Evolutionary conservation across 2,888 invertebrate genomes (phyloP).

Genomic region (Hypselothyrea guttata): DNA sequence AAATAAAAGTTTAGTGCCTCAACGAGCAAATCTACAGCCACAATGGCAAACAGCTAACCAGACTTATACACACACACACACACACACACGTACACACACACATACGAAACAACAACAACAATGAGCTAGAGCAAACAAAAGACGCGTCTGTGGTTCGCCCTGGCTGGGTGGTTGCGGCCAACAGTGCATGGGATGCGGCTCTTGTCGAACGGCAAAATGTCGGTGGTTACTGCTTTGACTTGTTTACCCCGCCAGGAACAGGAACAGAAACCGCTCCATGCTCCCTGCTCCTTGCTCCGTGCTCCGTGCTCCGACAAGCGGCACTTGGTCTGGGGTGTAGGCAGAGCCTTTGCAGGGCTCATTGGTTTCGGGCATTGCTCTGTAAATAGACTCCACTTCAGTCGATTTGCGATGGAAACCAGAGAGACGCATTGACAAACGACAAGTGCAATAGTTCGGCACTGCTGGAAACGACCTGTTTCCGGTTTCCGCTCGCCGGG

Average conservation of each 20-base stretch:
- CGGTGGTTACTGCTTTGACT: conserved; percentile 66
- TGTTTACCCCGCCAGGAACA: conserved; percentile 49
- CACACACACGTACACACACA: conserved; percentile 14
- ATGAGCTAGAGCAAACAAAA: conserved; percentile 71
- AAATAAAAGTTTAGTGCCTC: conserved; percentile 76
- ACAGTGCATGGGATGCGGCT: conserved; percentile 20
- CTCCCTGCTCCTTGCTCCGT: too few species aligned
- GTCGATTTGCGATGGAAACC: conserved; percentile 44
- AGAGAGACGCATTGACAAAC: conserved; percentile 45
- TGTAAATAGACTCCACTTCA: conserved; percentile 57
- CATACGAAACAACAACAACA: conserved; percentile 33
- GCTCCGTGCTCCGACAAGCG: too few species aligned
- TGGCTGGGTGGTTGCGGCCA: conserved; percentile 22
- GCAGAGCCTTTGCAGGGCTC: too few species aligned
- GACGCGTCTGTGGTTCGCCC: conserved; percentile 74
- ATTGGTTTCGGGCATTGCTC: conserved; percentile 57
- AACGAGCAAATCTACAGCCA: conserved; percentile 71
- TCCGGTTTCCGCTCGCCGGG: conserved; percentile 24
- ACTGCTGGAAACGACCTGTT: conserved; percentile 26
- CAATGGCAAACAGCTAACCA: conserved; percentile 66
- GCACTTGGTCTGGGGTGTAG: too few species aligned
- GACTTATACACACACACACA: conserved; percentile 31
- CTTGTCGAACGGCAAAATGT: conserved; percentile 64
- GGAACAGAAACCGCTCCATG: conserved; percentile 21
- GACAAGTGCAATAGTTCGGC: conserved; percentile 47